These are phyloP conservation scores for Aphelenchoides fujianensis DNA, from an alignment of 1,140 invertebrate species.

Conservation along the genomic window DNA sequence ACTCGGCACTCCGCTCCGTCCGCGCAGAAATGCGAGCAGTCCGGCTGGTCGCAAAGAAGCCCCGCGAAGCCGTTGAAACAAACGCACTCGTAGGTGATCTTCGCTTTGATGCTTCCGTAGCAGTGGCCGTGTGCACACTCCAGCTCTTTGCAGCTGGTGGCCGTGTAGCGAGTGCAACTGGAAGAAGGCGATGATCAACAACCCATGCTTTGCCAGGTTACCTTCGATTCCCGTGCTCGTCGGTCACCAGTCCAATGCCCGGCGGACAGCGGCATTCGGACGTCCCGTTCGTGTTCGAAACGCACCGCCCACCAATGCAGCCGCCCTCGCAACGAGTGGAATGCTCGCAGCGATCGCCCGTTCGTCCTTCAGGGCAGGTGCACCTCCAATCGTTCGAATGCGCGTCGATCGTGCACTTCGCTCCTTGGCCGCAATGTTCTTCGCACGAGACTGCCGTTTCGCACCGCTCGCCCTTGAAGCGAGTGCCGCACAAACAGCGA, in stretches of 20 bases:
- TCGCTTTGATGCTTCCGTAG: too few relatives aligned
- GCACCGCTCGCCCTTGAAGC: not conserved
- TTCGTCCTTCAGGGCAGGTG: not conserved
- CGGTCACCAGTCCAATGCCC: not conserved
- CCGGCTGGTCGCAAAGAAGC: not conserved
- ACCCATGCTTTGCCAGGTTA: too few relatives aligned
- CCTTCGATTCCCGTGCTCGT: not conserved
- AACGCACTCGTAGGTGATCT: too few relatives aligned
- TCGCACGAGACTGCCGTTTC: not conserved
- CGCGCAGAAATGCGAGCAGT: not conserved
- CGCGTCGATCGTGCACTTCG: not conserved
- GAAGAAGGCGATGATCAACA: not conserved
- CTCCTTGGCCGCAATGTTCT: not conserved
- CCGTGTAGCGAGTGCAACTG: not conserved
- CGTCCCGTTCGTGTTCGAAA: not conserved
- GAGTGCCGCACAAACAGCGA: not conserved
- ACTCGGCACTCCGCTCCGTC: not conserved
- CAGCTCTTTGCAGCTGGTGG: not conserved
- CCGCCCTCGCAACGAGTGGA: not conserved
- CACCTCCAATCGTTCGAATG: not conserved
- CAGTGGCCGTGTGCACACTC: constrained; percentile 6
- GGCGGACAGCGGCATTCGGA: not conserved
- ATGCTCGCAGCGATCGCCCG: not conserved
- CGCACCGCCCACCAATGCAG: not conserved
- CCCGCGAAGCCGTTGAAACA: not conserved